Percentiles rank a stretch among this genome's conserved stretches.
Conservation (phyloP, 2,888 invertebrate genomes). For the Tryphoninae sp. region DNA sequence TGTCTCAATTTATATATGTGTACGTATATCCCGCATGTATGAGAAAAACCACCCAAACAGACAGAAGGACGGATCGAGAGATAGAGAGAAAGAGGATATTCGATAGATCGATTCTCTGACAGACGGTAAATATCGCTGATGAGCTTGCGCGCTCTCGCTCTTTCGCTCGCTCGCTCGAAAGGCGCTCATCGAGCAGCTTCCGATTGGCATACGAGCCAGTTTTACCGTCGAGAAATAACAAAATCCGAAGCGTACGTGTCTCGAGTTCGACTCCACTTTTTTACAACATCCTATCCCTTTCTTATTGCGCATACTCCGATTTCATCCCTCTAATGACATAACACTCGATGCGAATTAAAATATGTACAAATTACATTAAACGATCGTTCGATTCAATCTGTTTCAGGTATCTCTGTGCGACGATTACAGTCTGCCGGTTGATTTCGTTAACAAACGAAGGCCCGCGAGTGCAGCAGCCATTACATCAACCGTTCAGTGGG, state of each 20-base stretch:
- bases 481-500: conserved; percentile 84
- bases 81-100: conserved; percentile 47
- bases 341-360: too few relatives aligned
- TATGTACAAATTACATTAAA: background rate
- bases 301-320: background rate
- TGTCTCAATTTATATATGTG: conserved; percentile 76
- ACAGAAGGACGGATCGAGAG: conserved; percentile 15
- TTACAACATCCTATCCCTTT: background rate
- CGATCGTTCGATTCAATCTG: conserved; percentile 30
- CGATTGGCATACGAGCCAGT: conserved; percentile 45
- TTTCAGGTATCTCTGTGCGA: conserved; percentile 92
- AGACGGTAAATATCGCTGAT: conserved; percentile 78
- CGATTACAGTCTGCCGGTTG: conserved; percentile 93
- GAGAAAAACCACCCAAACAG: conserved; percentile 54
- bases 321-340: background rate
- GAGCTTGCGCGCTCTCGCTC: conserved; percentile 63
- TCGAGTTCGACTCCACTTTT: conserved; percentile 52
- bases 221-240: conserved; percentile 68
- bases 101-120: conserved; percentile 73
- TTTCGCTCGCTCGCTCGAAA: conserved; percentile 41
- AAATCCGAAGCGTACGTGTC: conserved; percentile 51
- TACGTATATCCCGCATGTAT: conserved; percentile 60
- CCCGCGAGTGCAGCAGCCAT: conserved; percentile 84
- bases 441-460: conserved; percentile 89
- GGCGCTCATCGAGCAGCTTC: conserved; percentile 32